Base-by-base conservation (phyloP, 53 echinoderm and acorn worm species). In the Crossaster papposus region DNA sequence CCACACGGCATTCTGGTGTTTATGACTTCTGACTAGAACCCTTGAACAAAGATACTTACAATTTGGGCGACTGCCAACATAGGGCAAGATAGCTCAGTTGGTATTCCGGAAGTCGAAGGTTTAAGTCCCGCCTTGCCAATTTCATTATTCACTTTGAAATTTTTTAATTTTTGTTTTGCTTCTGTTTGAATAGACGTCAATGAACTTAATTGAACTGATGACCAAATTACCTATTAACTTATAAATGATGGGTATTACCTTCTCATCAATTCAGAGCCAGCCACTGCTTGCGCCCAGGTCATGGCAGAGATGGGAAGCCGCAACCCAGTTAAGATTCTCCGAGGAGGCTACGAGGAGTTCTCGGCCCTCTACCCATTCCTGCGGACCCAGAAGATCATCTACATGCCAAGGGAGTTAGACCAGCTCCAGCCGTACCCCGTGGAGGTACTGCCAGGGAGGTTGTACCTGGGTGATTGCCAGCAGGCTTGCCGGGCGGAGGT, bases 341-440 rank as follows among this genome's bases (percentile, higher is more conserved):
- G 96, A 72, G 98, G 98, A 11, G 98, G 98, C 28, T 98, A 98
- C 58, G 98, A 98, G 65, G 96, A 96, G 83, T 98, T 98, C 83
- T 98, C 98, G 20, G 98, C 98, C 52, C 89, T 98, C 78, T 98
- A 98, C 58, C 98, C 98, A 0, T 98, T 96, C 68, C 92, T 98
- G 52, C 89, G 98, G 30, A 98, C 98, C 62, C 98, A 98, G 80
- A 95, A 98, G 92, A 98, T 98, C 74, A 90, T 98, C 30, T 98
- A 96, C 83, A 98, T 96, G 96, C 98, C 98, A 22, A 80, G 94
- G 80, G 98, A 96, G 92, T 63, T 98, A 37, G 96, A 98, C 73
- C 64, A 81, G 22, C 89, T 98, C 3, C 78, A 88, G 72, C 94
- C 98, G 11, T 98, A 98, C 33, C 98, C 98, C 1, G 92, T 98